Base-by-base conservation (phyloP, 2,888 invertebrate genomes). In the Morpho helenor region DNA sequence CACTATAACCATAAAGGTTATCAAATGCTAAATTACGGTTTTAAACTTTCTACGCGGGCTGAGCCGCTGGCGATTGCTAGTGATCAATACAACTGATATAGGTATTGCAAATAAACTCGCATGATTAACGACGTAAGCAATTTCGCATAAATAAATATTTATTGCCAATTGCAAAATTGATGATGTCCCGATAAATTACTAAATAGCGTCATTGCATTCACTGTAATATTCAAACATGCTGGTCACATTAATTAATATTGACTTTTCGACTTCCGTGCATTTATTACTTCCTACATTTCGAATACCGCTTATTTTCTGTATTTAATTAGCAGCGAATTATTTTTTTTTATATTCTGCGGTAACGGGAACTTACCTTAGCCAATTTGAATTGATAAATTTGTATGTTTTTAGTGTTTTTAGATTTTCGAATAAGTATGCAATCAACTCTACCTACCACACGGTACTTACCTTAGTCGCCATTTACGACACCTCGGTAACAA, bases 161-260 rank as follows among this genome's bases (percentile, higher is more conserved):
- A 54, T 16, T 49, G 56, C 49, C 48, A 16, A 16, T 16, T 16
- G 10, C 42, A 8, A 56, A 63, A 60, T 59, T 56, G 56, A 61
- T 61, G 56, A 60, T 49, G 50, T 44, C 52, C 16, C 16, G 56
- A 49, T 48, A 39, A 59, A 61, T 63, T 52, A 56, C 51, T 62
- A 59, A 62, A 62, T 59, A 62, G 57, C 59, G 55, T 57, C 55
- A 57, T 22, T 41, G 23, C 7, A 52, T 56, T 56, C 48, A 54
- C 48, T 56, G 56, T 63, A 61, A 63, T 61, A 61, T 63, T 61
- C 61, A 63, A 61, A 59, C 48, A 54, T 51, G 56, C 45, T 8
- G 46, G 46, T 52, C 53, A 61, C 58, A 56, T 61, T 58, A 58
- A 61, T 63, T 59, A 59, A 56, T 63, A 59, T 63, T 63, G 56